Evolutionary conservation across 1,140 invertebrate species (phyloP), one percentile per base, ranked within the genome.

Genomic region (Diorhabda carinulata): DNA sequence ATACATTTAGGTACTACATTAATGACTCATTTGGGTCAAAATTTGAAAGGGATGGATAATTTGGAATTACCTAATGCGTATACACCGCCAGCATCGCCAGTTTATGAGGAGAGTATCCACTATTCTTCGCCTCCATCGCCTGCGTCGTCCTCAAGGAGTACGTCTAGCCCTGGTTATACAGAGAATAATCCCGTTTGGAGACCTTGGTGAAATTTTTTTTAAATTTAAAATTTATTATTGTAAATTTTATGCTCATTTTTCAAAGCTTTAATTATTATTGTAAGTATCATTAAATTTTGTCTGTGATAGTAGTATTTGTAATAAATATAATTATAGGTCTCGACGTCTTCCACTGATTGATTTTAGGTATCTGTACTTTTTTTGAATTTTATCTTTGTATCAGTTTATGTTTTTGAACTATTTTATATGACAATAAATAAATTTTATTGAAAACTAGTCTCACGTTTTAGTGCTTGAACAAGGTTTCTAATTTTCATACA

Each of bases 21-120:
- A 70, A 93, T 95, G 91, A 92, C 91, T 47, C 93, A 95, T 80
- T 86, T 96, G 60, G 92, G 92, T 57, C 89, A 92, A 81, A 86
- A 89, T 58, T 84, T 93, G 71, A 93, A 92, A 81, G 88, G 91
- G 72, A 87, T 92, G 84, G 90, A 92, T 81, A 84, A 87, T 77
- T 80, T 84, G 61, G 76, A 82, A 63, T 70, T 82, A 2, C 80
- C 83, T 1, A 81, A 81, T 4, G 81, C 82, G 8, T 83, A 83
- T 66, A 85, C 84, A 74, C 82, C 84, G 60, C 81, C 84, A 45
- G 84, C 80, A 73, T 82, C 82, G 3, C 84, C 87, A 8, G 83
- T 84, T 0, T 87, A 86, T 44, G 60, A 74, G 59, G 61, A 84
- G 81, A 7, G 79, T 79, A 68, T 78, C 77, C 64, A 83, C 80